A percentile compares a stretch with the other conserved stretches of the same genome.
phyloP scores from a whole-genome alignment of 2,888 invertebrate species.

The Ophion slaviceki region DNA sequence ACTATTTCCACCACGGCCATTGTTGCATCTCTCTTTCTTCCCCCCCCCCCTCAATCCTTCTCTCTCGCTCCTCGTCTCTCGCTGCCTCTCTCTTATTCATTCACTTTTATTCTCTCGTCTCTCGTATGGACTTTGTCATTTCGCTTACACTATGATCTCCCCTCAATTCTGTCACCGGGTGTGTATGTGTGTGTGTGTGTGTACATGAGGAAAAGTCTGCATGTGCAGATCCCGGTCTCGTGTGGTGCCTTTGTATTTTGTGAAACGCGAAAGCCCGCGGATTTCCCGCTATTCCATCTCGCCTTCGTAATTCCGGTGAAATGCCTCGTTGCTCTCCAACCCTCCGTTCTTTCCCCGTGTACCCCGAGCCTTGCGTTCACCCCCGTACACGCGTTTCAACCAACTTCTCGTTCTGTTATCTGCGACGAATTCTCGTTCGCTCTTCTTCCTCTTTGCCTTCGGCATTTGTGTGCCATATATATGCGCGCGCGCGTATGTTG shows the following conservation, averaged over 20 bases:
- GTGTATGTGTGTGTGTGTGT: slow-evolving; percentile 8
- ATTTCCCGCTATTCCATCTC: slow-evolving; percentile 65
- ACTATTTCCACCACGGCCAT: slow-evolving; percentile 74
- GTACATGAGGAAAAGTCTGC: slow-evolving; percentile 17
- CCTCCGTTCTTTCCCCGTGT: slow-evolving; percentile 21
- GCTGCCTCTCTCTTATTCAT: slow-evolving; percentile 32
- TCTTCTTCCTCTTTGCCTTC: slow-evolving; percentile 42
- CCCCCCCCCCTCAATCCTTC: slow-evolving; percentile 5
- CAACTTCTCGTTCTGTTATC: slow-evolving; percentile 55
- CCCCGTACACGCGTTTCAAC: slow-evolving; percentile 49
- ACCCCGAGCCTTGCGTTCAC: background rate
- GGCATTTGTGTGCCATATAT: slow-evolving; percentile 30
- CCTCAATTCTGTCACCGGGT: slow-evolving; percentile 29
- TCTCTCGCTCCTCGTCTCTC: slow-evolving; percentile 4
- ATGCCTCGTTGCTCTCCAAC: slow-evolving; percentile 47
- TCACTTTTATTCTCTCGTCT: slow-evolving; percentile 47
- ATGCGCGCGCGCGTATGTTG: too few relatives aligned
- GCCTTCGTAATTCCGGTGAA: slow-evolving; percentile 61
- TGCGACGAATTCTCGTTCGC: slow-evolving; percentile 26
- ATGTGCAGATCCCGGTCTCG: slow-evolving; percentile 24
- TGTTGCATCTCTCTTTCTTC: slow-evolving; percentile 39
- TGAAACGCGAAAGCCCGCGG: slow-evolving; percentile 56
- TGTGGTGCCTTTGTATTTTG: slow-evolving; percentile 60
- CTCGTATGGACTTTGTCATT: slow-evolving; percentile 56
- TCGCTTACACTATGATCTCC: slow-evolving; percentile 50